phyloP scores from a whole-genome alignment of 2,113 vertebrate species.

The Sakesphorus luctuosus region DNA sequence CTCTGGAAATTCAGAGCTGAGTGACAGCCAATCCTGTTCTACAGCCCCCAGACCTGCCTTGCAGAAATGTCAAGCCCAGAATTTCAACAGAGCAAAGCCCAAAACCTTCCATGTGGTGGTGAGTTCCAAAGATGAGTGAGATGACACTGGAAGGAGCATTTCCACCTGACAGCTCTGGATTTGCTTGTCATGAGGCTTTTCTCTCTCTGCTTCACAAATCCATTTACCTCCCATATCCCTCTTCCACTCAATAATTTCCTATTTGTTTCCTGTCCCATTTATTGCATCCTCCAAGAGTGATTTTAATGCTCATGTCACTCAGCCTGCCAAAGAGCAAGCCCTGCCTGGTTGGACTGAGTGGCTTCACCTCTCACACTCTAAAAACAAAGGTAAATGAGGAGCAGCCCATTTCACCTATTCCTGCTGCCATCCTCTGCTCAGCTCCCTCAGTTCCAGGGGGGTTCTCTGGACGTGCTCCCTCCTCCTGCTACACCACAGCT shows the following conservation, averaged over 20 bases:
- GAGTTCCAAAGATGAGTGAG: neutral
- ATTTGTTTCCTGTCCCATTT: conserved; percentile 33
- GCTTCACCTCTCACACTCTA: neutral
- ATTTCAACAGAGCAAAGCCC: neutral
- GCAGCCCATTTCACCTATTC: neutral
- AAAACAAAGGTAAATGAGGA: neutral
- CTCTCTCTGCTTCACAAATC: neutral
- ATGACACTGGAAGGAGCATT: neutral
- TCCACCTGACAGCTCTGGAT: neutral
- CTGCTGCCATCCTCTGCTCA: neutral
- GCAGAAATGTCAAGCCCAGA: neutral
- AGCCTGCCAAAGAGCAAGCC: neutral
- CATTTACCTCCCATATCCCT: conserved; percentile 8
- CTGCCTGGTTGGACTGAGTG: neutral
- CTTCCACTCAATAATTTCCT: neutral
- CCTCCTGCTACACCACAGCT: neutral
- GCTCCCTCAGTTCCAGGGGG: neutral
- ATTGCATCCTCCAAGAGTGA: neutral
- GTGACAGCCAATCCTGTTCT: neutral
- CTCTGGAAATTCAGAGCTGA: neutral
- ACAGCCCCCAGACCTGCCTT: neutral
- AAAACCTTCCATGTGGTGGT: neutral
- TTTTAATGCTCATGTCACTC: neutral
- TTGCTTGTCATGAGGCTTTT: conserved; percentile 3
- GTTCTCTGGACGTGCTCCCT: neutral